Evolutionary conservation across 2,113 vertebrate genomes (phyloP), one percentile per base, ranked within the genome.

Genomic region (Cryptotis parvus): DNA sequence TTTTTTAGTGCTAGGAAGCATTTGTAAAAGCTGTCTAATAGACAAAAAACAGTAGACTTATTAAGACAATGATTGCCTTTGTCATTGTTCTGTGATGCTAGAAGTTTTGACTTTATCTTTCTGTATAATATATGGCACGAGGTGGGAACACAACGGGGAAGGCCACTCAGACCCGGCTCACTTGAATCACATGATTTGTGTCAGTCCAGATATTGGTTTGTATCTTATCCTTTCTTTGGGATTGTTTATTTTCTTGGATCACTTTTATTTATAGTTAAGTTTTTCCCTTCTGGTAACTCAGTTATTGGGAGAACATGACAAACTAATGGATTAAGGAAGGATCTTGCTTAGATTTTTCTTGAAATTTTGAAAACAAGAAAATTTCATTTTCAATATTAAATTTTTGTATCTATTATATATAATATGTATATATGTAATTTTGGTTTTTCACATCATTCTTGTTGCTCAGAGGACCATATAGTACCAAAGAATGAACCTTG

Each of bases 131-230:
- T 41, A 84, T 3, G 37, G 61, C 66, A 73, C 14, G 26, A 79
- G 55, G 55, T 58, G 33, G 37, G 63, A 84, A 89, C 92, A 79
- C 29, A 90, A 79, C 81, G 45, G 33, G 86, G 43, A 45, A 80
- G 78, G n/a, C 33, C 82, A 89, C 78, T 83, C 37, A 83, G 72
- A 73, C 14, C 9, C 79, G 90, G 91, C 84, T 20, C 68, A 41
- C 68, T 5, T 37, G 1, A 16, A 88, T 31, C n/a, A 6, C n/a
- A 66, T 80, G 70, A 86, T 73, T 80, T 76, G 84, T 72, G 72
- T 85, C 31, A 93, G 29, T 9, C 31, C 8, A 65, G 26, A 12
- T 31, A 65, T 29, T 65, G 26, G 55, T 58, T 73, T 73, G 31
- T 52, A 11, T 65, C 12, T 35, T 26, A 6, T 9, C 35, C 9